Conservation (phyloP, 2,888 invertebrate species). For the Vannuccia rotundouncinata region DNA sequence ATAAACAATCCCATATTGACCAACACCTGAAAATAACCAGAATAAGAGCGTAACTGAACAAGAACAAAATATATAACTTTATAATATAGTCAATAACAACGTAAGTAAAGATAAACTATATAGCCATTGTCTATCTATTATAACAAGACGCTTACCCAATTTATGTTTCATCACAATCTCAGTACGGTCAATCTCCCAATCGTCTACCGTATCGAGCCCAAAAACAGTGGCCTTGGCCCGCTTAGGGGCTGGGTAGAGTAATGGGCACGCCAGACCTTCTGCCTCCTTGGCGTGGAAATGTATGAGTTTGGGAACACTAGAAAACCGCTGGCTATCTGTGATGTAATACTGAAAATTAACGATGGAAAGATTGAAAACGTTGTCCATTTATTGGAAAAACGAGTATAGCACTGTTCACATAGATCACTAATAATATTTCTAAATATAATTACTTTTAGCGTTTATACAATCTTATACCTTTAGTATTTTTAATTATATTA, state of each 20-base stretch:
- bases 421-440: no score
- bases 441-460: no score
- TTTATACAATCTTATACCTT: no score
- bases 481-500: no score
- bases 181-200: slow-evolving; percentile 40
- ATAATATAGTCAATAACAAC: not conserved
- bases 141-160: slow-evolving; percentile 31
- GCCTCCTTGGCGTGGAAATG: slow-evolving; percentile 89
- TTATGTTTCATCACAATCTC: slow-evolving; percentile 40
- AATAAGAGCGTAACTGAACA: slow-evolving; percentile 69
- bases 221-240: slow-evolving; percentile 31
- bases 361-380: no score
- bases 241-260: slow-evolving; percentile 86
- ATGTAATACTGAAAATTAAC: slow-evolving; percentile 63
- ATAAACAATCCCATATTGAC: slow-evolving; percentile 71
- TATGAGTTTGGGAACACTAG: slow-evolving; percentile 85
- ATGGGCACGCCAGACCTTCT: slow-evolving; percentile 85
- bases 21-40: slow-evolving; percentile 59
- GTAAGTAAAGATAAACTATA: not conserved
- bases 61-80: slow-evolving; percentile 6
- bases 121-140: not conserved
- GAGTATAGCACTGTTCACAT: no score
- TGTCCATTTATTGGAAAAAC: no score
- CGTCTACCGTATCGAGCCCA: slow-evolving; percentile 33
- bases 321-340: slow-evolving; percentile 83